Evolutionary conservation across 2,113 vertebrate genomes (phyloP), one percentile per base, ranked within the genome.

Genomic region (Synodontis membranacea): DNA sequence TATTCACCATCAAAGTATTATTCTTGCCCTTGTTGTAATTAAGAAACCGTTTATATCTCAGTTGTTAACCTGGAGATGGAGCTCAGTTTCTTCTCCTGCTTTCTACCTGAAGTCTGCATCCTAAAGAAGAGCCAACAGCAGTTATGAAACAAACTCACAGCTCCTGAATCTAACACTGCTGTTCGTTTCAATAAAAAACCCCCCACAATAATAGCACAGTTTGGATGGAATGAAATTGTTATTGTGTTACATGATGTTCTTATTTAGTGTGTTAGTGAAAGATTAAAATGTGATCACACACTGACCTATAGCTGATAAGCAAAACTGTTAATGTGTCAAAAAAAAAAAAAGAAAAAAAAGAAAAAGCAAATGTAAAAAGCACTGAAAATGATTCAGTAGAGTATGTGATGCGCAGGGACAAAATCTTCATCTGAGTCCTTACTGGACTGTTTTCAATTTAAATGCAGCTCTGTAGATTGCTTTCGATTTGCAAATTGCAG

Each of bases 101-200:
- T 94, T 87, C 93, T 91, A 89, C 93, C 94, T 86, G 94, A 94
- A 88, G 94, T 95, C 93, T 95, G 96, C 91, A 94, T 50, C 72
- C 97, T 99, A 90, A 86, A 68, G 88, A 15, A 80, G 11, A 58
- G 88, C 88, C 14, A 91, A 39, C 6, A 89, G 39, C 4, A 87
- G 68, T 86, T 68, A 88, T 8, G 0, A 6, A 48, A 83, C 64
- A 37, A 60, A 11, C 19, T 10, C 10, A 80, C 31, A 54, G 19
- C 15, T 52, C 5, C 31, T 78, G 34, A 79, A 78, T 52, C 23
- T 28, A 79, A 60, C 76, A 44, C 42, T 80, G n/a, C 21, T 23
- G 50, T 19, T 34, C 23, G 17, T 28, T 42, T 48, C 48, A 85
- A 48, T 23, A 39, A 85, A 37, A 84, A 11, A 3, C 60, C n/a